A percentile compares a stretch with the other conserved stretches of the same genome.
These are phyloP conservation scores for Ammodytes dubius DNA, from an alignment of 2,113 vertebrate genomes.

Conservation along the genomic window DNA sequence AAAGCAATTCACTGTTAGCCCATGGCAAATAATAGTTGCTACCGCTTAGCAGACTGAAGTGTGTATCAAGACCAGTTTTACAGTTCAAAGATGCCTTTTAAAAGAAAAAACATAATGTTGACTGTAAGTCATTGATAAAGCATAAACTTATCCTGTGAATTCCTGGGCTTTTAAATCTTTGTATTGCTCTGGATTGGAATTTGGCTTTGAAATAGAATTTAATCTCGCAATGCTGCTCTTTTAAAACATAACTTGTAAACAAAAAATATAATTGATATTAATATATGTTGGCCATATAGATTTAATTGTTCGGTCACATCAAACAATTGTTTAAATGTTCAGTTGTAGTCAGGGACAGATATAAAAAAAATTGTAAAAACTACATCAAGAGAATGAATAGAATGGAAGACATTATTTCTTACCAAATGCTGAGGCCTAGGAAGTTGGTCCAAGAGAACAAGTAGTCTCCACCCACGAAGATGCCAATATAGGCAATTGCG, in stretches of 20 bases:
- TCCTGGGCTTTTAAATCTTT: not conserved
- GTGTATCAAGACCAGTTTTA: not conserved
- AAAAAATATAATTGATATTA: no score
- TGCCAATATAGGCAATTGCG: constrained; percentile 91
- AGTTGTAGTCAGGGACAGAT: not conserved
- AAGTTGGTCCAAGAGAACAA: constrained; percentile 93
- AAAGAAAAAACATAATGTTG: not conserved
- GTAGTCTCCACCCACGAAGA: constrained; percentile 94
- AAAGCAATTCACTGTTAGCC: not conserved
- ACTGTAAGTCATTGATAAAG: not conserved
- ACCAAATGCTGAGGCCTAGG: constrained; percentile 94
- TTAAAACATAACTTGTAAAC: not conserved
- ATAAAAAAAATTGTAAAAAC: not conserved
- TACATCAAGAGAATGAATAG: not conserved
- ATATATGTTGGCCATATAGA: not conserved
- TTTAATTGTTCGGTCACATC: not conserved
- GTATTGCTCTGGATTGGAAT: not conserved
- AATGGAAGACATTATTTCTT: constrained; percentile 62
- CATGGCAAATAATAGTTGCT: not conserved
- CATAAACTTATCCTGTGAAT: not conserved
- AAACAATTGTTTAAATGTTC: not conserved
- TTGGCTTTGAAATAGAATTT: not conserved
- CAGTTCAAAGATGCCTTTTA: not conserved
- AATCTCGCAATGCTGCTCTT: not conserved
- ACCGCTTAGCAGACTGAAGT: not conserved